Evolutionary conservation across 1,140 invertebrate species (phyloP), one percentile per base, ranked within the genome.

Genomic region (Drosophila simulans): DNA sequence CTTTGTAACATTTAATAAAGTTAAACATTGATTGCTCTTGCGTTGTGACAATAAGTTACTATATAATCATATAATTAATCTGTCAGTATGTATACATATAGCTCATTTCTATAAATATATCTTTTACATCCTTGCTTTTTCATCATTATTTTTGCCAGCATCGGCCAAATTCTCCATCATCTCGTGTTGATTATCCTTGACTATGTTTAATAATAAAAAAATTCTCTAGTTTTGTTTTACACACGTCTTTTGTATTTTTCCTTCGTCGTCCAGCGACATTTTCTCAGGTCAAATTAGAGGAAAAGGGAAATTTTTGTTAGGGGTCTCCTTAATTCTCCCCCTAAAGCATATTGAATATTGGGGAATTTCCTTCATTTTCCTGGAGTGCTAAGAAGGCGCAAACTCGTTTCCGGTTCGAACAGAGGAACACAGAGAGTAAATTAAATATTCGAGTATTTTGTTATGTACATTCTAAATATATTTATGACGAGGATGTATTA

Each of bases 21-120:
- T 85, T 85, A 86, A 85, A 85, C 77, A 85, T 85, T 85, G 82
- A 85, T 85, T 85, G 82, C 82, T 85, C 74, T 86, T 86, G 82
- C 82, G 82, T 85, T 85, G 77, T 85, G 82, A 86, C 77, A 85
- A 86, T 86, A 86, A 84, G 68, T 77, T 77, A 69, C 59, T 70
- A 63, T 75, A 65, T 75, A 74, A 70, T 70, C 51, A 62, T 75
- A 57, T 74, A 73, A 70, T 70, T 49, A 55, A 68, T 70, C 63
- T 82, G 65, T 60, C 57, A 77, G 60, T 77, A 81, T 71, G 62
- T 77, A 71, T 72, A 57, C 60, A 65, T 80, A 72, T 58, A 80
- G 69, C 69, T 75, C 57, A 80, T 53, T 62, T 78, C 58, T 62
- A 68, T 79, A 79, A 79, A 78, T 83, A 65, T 74, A 74, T 82